These are phyloP conservation scores for Plusia festucae DNA, from an alignment of 2,888 invertebrate genomes.

Conservation along the genomic window DNA sequence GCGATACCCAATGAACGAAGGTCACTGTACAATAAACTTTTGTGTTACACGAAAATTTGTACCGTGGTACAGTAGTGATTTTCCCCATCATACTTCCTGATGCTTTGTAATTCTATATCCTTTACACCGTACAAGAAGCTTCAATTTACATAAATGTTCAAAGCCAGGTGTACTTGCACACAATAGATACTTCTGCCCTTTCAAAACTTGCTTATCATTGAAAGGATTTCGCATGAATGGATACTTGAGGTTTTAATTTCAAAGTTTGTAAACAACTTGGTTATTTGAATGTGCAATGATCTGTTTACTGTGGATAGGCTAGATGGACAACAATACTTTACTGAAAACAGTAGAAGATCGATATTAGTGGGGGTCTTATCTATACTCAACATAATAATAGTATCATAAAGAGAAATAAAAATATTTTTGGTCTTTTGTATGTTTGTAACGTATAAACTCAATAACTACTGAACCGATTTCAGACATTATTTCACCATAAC, in stretches of 20 bases:
- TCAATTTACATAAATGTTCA: conserved; percentile 6
- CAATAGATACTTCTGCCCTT: neutral
- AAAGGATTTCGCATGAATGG: neutral
- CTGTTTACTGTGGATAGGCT: neutral
- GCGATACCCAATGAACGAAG: neutral
- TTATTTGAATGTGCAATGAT: conserved; percentile 4
- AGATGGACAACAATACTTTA: neutral
- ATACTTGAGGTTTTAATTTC: conserved; percentile 4
- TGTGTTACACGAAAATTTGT: neutral
- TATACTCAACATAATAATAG: too few relatives aligned
- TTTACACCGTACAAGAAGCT: neutral
- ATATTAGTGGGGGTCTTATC: too few relatives aligned
- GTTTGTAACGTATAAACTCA: too few relatives aligned
- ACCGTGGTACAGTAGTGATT: neutral
- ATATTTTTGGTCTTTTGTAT: too few relatives aligned
- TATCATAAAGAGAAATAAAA: too few relatives aligned
- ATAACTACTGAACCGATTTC: too few relatives aligned
- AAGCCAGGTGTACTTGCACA: neutral
- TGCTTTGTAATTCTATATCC: neutral
- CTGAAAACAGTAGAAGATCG: neutral
- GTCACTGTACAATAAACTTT: neutral
- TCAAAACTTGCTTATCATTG: neutral
- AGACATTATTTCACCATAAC: too few relatives aligned
- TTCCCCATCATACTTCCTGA: neutral
- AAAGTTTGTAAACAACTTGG: conserved; percentile 4